These are phyloP conservation scores for Gymnorhina tibicen DNA, from an alignment of 2,113 vertebrate genomes.

Conservation along the genomic window DNA sequence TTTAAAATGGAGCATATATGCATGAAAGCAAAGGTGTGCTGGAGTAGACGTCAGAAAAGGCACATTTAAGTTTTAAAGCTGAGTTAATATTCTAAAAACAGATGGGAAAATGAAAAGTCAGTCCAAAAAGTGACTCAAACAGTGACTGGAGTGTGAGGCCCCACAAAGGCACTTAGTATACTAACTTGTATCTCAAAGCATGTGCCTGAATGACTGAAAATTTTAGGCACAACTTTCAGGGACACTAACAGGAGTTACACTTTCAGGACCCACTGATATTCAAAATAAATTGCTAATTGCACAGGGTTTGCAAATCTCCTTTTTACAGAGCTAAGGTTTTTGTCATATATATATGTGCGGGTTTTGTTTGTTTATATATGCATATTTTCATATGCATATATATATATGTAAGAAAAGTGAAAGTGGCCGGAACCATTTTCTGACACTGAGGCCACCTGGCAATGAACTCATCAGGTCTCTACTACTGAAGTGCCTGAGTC, in stretches of 20 bases:
- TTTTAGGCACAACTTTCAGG: background rate
- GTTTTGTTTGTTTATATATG: background rate
- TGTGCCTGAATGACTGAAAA: background rate
- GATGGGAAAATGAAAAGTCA: background rate
- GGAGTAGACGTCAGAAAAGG: background rate
- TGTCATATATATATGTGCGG: background rate
- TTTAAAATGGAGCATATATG: background rate
- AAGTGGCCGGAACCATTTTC: background rate
- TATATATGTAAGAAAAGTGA: background rate
- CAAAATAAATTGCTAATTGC: background rate
- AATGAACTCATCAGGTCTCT: background rate
- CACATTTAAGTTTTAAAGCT: background rate
- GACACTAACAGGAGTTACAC: background rate
- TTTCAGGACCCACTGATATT: background rate
- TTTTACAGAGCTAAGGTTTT: background rate
- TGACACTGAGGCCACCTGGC: background rate
- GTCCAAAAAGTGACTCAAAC: background rate
- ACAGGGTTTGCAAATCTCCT: background rate
- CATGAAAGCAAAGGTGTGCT: background rate
- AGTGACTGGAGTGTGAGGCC: background rate
- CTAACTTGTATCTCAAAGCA: background rate
- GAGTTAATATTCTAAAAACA: background rate
- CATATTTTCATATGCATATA: background rate
- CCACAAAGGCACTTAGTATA: background rate
- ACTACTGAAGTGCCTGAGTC: background rate